A percentile compares a stretch with the other conserved stretches of the same genome.
These are phyloP conservation scores for Drosophila eohydei DNA, from an alignment of 2,888 invertebrate species.

Conservation along the genomic window DNA sequence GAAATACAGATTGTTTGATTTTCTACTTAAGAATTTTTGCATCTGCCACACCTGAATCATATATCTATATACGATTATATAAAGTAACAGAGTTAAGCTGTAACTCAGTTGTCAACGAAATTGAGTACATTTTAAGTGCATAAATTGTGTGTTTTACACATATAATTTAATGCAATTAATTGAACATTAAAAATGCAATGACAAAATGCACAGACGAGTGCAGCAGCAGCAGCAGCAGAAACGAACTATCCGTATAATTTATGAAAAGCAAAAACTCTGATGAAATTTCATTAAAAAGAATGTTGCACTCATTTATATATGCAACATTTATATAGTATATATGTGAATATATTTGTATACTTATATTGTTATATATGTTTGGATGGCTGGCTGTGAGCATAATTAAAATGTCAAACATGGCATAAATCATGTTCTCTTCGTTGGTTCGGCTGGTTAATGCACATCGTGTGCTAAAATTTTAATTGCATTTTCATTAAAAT, in stretches of 20 bases:
- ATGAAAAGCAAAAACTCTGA: conserved; percentile 25
- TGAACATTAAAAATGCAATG: conserved; percentile 52
- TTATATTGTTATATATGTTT: conserved; percentile 40
- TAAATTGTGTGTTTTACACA: conserved; percentile 30
- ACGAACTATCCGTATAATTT: conserved; percentile 30
- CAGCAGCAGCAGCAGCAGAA: conserved; percentile 1
- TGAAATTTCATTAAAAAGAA: conserved; percentile 38
- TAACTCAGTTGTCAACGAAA: conserved; percentile 8
- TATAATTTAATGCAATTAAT: conserved; percentile 66
- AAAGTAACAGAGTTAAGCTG: not conserved
- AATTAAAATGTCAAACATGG: conserved; percentile 74
- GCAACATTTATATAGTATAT: not conserved
- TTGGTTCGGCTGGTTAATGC: conserved; percentile 62
- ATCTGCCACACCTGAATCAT: not conserved
- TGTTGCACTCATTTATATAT: conserved; percentile 11
- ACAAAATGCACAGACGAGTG: conserved; percentile 1
- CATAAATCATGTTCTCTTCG: conserved; percentile 39
- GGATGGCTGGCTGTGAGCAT: conserved; percentile 46
- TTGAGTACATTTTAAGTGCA: conserved; percentile 2
- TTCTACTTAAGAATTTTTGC: no score
- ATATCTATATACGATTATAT: not conserved
- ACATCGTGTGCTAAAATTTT: conserved; percentile 62
- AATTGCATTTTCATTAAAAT: conserved; percentile 77
- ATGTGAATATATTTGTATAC: not conserved
- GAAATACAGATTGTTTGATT: no score